phyloP scores from a whole-genome alignment of 2,113 vertebrate genomes.

The Rhynchopsitta pachyrhyncha region DNA sequence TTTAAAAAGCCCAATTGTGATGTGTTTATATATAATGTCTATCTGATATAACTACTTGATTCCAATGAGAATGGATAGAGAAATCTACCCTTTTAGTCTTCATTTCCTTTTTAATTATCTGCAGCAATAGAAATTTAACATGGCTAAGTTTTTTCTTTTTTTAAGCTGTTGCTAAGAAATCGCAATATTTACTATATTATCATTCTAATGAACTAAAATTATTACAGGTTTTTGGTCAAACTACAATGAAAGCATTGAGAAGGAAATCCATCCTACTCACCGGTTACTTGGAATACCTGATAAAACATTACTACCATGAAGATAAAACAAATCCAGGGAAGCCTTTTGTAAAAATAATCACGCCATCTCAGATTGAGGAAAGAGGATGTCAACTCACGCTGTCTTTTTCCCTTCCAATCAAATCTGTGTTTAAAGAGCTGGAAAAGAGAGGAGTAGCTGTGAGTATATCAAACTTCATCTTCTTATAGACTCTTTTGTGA shows the following conservation, averaged over 20 bases:
- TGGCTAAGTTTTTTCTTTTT: background rate
- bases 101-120: background rate
- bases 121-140: background rate
- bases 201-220: background rate
- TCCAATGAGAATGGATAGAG: background rate
- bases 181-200: background rate
- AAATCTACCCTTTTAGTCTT: background rate
- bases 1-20: background rate
- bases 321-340: slow-evolving; percentile 65
- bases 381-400: slow-evolving; percentile 93
- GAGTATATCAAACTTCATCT: slow-evolving; percentile 63
- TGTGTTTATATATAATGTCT: background rate
- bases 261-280: slow-evolving; percentile 92
- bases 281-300: slow-evolving; percentile 90
- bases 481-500: background rate
- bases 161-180: background rate
- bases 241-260: slow-evolving; percentile 83
- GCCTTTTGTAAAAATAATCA: slow-evolving; percentile 82
- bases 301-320: slow-evolving; percentile 75
- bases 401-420: slow-evolving; percentile 82
- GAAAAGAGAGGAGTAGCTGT: slow-evolving; percentile 89
- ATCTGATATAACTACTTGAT: background rate
- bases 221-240: slow-evolving; percentile 84
- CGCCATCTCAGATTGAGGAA: slow-evolving; percentile 78
- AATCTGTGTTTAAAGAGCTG: slow-evolving; percentile 81